These are phyloP conservation scores for Bos indicus DNA, from an alignment of 2,113 vertebrate genomes.

Conservation along the genomic window DNA sequence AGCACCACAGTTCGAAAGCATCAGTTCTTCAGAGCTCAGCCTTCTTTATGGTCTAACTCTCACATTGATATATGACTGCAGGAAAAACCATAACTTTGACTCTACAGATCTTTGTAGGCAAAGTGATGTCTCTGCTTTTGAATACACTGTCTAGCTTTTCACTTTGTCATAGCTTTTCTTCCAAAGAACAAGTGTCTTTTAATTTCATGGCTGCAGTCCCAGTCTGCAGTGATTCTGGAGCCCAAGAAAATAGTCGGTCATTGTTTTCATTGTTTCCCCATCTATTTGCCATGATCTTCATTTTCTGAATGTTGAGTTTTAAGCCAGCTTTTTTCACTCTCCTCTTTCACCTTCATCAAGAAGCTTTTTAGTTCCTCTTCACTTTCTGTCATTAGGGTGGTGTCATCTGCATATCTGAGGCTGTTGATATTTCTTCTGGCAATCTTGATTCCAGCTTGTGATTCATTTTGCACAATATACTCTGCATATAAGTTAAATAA, in stretches of 20 bases:
- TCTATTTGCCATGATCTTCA: not conserved
- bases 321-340: not conserved
- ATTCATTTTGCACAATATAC: not conserved
- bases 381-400: not conserved
- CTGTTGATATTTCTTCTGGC: not conserved
- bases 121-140: not conserved
- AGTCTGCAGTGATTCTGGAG: not conserved
- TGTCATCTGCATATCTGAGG: not conserved
- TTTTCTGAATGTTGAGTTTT: not conserved
- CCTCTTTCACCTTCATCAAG: not conserved
- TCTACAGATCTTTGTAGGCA: not conserved
- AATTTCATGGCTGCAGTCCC: not conserved
- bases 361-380: not conserved
- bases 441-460: not conserved
- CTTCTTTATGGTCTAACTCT: not conserved
- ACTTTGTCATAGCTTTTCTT: not conserved
- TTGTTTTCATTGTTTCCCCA: not conserved
- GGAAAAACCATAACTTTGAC: not conserved
- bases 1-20: not conserved
- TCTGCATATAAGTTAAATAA: not conserved
- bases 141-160: not conserved
- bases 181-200: not conserved
- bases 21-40: not conserved
- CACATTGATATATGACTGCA: not conserved
- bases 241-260: not conserved